Evolutionary conservation across 2,113 vertebrate species (phyloP).

Genomic region (Lycaon pictus): DNA sequence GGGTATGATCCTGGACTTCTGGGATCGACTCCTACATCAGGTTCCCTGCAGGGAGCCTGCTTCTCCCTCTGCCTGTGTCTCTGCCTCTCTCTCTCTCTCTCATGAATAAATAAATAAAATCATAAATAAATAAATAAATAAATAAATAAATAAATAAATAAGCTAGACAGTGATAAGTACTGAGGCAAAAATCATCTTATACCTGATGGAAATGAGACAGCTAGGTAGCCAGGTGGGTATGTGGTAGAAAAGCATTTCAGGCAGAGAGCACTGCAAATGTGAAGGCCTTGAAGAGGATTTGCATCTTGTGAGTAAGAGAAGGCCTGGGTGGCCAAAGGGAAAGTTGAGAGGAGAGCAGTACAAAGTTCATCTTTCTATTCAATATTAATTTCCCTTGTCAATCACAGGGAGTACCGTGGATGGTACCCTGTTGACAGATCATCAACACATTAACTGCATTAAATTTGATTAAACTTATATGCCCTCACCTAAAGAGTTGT

Average conservation of each 20-base stretch:
- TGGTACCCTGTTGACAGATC: not conserved
- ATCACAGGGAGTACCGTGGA: not conserved
- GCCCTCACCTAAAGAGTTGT: not conserved
- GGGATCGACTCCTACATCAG: too few species aligned
- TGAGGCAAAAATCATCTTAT: not conserved
- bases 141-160: not conserved
- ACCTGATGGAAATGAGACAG: not conserved
- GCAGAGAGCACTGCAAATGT: not conserved
- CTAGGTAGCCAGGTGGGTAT: rapidly evolving
- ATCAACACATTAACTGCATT: not conserved
- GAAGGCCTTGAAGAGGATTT: not conserved
- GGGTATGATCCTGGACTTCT: too few species aligned
- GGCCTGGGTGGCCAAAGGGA: not conserved
- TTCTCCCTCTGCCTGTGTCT: too few species aligned
- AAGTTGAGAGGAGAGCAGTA: not conserved
- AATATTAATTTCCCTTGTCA: not conserved
- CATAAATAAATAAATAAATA: too few species aligned
- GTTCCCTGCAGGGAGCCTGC: too few species aligned
- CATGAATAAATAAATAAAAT: too few species aligned
- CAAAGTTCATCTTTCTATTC: not conserved
- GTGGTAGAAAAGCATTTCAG: not conserved
- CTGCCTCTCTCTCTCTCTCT: too few species aligned
- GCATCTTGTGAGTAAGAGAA: not conserved
- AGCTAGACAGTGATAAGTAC: not conserved
- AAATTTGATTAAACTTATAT: not conserved